These are phyloP conservation scores for Sepiola atlantica DNA, from an alignment of 2,888 invertebrate genomes.

Conservation along the genomic window DNA sequence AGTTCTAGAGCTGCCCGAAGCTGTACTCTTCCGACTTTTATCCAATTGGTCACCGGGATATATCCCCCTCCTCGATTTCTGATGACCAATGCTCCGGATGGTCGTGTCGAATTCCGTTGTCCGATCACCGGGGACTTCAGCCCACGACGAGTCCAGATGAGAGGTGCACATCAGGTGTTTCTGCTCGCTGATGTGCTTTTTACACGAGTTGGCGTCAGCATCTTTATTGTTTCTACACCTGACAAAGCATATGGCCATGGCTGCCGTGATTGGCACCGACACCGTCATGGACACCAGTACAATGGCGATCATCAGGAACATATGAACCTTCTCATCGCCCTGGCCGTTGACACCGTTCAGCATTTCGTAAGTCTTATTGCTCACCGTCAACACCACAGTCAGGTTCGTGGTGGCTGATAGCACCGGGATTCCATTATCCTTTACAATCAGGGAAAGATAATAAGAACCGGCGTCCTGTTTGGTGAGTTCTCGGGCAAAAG, in stretches of 20 bases:
- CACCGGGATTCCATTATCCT: background rate
- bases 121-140: background rate
- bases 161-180: background rate
- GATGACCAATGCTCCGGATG: background rate
- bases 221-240: background rate
- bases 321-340: background rate
- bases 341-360: background rate
- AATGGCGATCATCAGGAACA: background rate
- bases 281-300: background rate
- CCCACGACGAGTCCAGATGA: background rate
- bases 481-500: background rate
- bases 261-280: conserved; percentile 18
- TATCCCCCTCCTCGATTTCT: background rate
- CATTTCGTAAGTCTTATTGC: background rate
- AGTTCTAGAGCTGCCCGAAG: conserved; percentile 2
- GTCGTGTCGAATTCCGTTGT: background rate
- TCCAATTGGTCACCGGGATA: conserved; percentile 19
- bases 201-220: background rate
- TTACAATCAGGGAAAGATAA: background rate
- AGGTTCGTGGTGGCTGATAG: background rate
- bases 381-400: background rate
- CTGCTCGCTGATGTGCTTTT: background rate
- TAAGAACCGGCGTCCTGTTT: background rate
- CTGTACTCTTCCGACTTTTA: conserved; percentile 32
- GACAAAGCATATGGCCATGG: background rate